Percentiles rank a stretch among this genome's conserved stretches.
These are phyloP conservation scores for Caenorhabditis sp. DNA, from an alignment of 2,888 invertebrate species.

Conservation along the genomic window DNA sequence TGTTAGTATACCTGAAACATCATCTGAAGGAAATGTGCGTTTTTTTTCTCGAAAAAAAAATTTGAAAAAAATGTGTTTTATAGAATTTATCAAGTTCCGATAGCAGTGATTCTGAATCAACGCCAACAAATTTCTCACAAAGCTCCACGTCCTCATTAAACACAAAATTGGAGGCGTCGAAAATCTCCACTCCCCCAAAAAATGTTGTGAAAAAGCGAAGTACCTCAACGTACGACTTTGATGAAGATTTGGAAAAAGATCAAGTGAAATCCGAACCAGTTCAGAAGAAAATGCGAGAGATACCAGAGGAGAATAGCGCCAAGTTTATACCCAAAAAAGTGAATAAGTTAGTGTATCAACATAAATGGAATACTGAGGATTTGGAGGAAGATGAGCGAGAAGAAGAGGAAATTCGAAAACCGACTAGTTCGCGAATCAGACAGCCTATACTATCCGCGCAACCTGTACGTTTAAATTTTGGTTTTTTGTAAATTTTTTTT, in stretches of 20 bases:
- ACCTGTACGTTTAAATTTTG: slow-evolving; percentile 2
- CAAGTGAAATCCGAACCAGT: slow-evolving; percentile 11
- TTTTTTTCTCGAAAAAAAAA: background rate
- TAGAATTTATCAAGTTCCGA: slow-evolving; percentile 18
- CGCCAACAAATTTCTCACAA: background rate
- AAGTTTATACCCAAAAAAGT: slow-evolving; percentile 43
- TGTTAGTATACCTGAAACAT: slow-evolving; percentile 53
- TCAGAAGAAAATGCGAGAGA: slow-evolving; percentile 25
- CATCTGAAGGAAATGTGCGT: slow-evolving; percentile 43
- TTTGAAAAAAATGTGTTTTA: slow-evolving; percentile 3
- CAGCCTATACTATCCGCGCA: slow-evolving; percentile 11
- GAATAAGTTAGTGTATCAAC: slow-evolving; percentile 46
- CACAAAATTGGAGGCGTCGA: slow-evolving; percentile 9
- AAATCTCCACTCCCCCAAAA: background rate
- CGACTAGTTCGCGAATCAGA: background rate
- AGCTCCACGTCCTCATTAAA: slow-evolving; percentile 34
- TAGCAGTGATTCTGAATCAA: slow-evolving; percentile 20
- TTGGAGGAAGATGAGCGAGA: slow-evolving; percentile 40
- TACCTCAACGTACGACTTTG: slow-evolving; percentile 10
- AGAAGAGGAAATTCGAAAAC: background rate
- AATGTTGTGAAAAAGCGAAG: background rate
- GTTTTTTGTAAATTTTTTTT: too few species aligned
- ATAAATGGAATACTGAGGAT: slow-evolving; percentile 46
- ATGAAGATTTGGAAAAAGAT: slow-evolving; percentile 13
- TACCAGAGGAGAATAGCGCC: slow-evolving; percentile 13